Base-by-base conservation (phyloP, 1,140 invertebrate species). In the Trichonephila clavata region DNA sequence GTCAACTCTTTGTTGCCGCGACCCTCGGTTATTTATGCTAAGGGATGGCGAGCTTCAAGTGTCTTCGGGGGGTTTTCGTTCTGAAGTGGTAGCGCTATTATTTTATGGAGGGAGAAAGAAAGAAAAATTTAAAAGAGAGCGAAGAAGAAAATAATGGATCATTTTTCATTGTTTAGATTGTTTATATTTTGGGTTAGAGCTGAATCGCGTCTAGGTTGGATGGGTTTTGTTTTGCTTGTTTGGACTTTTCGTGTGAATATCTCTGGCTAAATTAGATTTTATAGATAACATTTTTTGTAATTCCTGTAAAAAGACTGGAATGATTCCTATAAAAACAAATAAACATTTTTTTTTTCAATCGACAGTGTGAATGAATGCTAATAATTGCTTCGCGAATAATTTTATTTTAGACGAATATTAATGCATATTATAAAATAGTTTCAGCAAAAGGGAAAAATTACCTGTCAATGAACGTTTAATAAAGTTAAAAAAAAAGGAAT, bases 1-100 rank as follows among this genome's bases (percentile, higher is more conserved):
- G 90, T 92, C 90, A 92, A 77, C 90, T 68, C 60, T 43, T 68
- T 92, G 90, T 92, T 92, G 81, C 90, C 5, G 43, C 43, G 89
- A 91, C 77, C 89, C 80, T 20, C 27, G 3, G 39, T 83, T 83
- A 83, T 81, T 91, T 91, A 91, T 91, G 68, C 89, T 63, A 90
- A 90, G 32, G 57, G 20, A 80, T 80, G 50, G 61, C 2, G 32
- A 63, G 86, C 50, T 88, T 68, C 61, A 50, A 63, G 84, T 57
- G 81, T 83, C 81, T 83, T 83, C 43, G 2, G 81, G 81, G 81
- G 32, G 24, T 77, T 77, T 77, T 32, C 59, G 50, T 68, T 43
- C 68, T 88, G 39, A 71, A 88, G 86, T 88, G 61, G 63, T 13
- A 63, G n/a, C 0, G 81, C 43, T 39, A 60, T 86, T 86, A 84